A percentile compares a stretch with the other conserved stretches of the same genome.
phyloP scores from a whole-genome alignment of 2,888 invertebrate genomes.

The Brachylomia viminalis region DNA sequence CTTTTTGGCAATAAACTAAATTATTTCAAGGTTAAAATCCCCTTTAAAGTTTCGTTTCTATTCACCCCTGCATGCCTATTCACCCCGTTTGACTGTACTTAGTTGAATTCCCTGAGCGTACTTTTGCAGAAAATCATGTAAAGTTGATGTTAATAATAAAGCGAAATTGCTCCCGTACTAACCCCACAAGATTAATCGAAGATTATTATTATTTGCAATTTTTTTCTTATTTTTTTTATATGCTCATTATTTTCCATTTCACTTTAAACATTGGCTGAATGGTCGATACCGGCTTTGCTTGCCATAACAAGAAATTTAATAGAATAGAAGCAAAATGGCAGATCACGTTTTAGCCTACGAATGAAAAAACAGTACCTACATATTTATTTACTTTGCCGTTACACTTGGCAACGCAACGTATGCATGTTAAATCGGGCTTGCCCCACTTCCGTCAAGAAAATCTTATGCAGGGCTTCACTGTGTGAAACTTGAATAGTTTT shows the following conservation, averaged over 20 bases:
- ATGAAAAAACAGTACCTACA: neutral
- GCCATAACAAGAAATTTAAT: neutral
- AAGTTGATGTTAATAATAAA: too few relatives aligned
- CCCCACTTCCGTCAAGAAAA: conserved; percentile 71
- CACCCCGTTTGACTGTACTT: too few relatives aligned
- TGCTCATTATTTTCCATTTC: too few relatives aligned
- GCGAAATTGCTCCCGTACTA: neutral
- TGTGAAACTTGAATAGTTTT: conserved; percentile 61
- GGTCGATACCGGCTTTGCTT: neutral
- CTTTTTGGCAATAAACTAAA: too few relatives aligned
- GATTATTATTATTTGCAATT: too few relatives aligned
- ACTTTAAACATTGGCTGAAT: neutral
- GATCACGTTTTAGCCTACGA: neutral
- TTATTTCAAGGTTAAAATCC: too few relatives aligned
- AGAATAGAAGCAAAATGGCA: neutral
- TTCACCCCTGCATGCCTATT: too few relatives aligned
- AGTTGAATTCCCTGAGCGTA: too few relatives aligned
- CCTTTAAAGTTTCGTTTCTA: too few relatives aligned
- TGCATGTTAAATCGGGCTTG: conserved; percentile 74
- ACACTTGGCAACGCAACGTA: conserved; percentile 66
- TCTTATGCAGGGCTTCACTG: conserved; percentile 70
- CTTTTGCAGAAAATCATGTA: too few relatives aligned
- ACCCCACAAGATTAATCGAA: neutral
- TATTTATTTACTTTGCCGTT: conserved; percentile 12
- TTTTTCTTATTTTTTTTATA: too few relatives aligned